A percentile compares a stretch with the other conserved stretches of the same genome.
Evolutionary conservation across 37 sponge, comb jelly and placozoan species (phyloP).

Genomic region (Theonella swinhoei): DNA sequence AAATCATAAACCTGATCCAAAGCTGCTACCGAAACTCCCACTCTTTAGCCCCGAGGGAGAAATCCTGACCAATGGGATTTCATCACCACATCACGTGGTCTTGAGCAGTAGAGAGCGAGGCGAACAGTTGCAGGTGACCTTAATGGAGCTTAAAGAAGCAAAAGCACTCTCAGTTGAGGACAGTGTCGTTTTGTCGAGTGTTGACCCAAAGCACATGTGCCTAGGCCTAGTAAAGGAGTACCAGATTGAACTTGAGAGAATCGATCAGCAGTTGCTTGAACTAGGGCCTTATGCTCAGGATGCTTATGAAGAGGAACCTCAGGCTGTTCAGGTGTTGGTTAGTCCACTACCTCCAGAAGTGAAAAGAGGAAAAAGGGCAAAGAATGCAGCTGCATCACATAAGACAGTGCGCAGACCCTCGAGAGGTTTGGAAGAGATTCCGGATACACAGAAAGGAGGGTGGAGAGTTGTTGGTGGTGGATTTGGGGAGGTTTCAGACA

Average conservation of each 20-base stretch:
- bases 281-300: conserved; percentile 65
- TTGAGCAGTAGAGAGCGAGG: not conserved
- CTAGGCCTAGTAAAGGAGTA: conserved; percentile 13
- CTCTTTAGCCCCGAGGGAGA: not conserved
- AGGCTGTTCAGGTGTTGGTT: not conserved
- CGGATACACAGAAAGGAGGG: not conserved
- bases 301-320: not conserved
- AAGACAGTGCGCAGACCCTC: not conserved
- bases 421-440: not conserved
- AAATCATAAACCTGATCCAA: not conserved
- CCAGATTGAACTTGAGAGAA: conserved; percentile 36
- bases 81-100: not conserved
- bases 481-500: not conserved
- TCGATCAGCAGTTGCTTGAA: conserved; percentile 57
- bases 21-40: not conserved
- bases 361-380: not conserved
- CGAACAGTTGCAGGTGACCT: not conserved
- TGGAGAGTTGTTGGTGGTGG: not conserved
- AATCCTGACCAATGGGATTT: not conserved
- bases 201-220: not conserved
- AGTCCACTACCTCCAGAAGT: not conserved
- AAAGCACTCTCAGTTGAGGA: not conserved
- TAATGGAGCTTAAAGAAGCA: not conserved
- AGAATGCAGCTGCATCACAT: not conserved
- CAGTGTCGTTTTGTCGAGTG: not conserved